Base-by-base conservation (phyloP, 1,140 invertebrate genomes). In the Batillaria attramentaria region DNA sequence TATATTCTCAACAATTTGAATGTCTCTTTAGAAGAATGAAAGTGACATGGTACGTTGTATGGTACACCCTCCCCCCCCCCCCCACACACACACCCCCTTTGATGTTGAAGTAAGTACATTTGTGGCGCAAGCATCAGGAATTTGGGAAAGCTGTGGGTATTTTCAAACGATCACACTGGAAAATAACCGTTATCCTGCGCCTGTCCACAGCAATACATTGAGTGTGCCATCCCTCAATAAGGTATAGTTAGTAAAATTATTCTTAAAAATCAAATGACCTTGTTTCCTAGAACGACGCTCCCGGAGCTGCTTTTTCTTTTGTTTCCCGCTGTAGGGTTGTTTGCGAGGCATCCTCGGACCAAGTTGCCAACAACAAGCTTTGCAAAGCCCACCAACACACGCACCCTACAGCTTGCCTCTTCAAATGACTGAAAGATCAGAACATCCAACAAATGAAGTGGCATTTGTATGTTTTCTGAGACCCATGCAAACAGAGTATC, bases 261-360 rank as follows among this genome's bases (percentile, higher is more conserved):
- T 35, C 3, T 73, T 43, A 42, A 10, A 76, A n/a, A 31, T 77
- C 65, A 39, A 65, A 16, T n/a, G 72, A 84, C 84, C 74, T 69
- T 81, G 74, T 46, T 83, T 84, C 42, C 81, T 77, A 65, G 76
- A 69, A 84, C 95, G 95, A 88, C 97, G 97, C 3, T 92, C 92
- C 88, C 96, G 93, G 78, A 98, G 89, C 87, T 98, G 97, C 82
- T 95, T 93, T 85, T 97, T 98, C 89, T 98, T 98, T 24, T 96
- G 95, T 92, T 98, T 98, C 41, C 95, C 95, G 89, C 96, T 97
- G 85, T 97, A 98, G 0, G 97, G 94, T 72, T 88, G 88, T 76
- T 86, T 89, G 39, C 86, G 73, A 35, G 83, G 84, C 86, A 86
- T 87, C n/a, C n/a, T n/a, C n/a, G n/a, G n/a, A n/a, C n/a, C n/a